These are phyloP conservation scores for Ctenodactylus gundi DNA, from an alignment of 2,113 vertebrate genomes.

Conservation along the genomic window DNA sequence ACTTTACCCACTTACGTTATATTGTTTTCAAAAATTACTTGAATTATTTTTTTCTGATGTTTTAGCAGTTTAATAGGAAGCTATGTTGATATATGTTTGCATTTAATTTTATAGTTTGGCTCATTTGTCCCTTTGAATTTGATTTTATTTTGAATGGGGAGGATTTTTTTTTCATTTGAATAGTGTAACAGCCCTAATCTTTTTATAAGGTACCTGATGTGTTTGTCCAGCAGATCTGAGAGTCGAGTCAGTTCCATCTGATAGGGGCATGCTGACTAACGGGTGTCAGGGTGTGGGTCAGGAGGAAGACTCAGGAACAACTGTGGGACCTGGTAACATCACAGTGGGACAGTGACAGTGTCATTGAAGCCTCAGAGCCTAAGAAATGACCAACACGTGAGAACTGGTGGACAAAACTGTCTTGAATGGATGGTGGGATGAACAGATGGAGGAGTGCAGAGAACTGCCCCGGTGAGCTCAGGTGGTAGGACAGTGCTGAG, in stretches of 20 bases:
- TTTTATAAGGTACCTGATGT: neutral
- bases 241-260: neutral
- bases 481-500: neutral
- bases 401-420: neutral
- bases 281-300: neutral
- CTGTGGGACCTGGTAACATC: neutral
- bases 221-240: neutral
- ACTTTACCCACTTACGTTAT: neutral
- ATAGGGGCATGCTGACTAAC: neutral
- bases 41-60: neutral
- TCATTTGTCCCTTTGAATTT: neutral
- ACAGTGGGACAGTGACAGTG: neutral
- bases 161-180: neutral
- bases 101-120: slow-evolving; percentile 12
- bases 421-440: neutral
- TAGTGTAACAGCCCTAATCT: neutral
- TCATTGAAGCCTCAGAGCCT: neutral
- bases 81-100: neutral
- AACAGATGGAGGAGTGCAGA: neutral
- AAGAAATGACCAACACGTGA: neutral
- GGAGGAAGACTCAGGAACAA: neutral
- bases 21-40: neutral
- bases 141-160: neutral
- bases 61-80: neutral
- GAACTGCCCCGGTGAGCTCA: neutral